Conservation (phyloP, 1,140 invertebrate species). For the Leptinotarsa defecta region DNA sequence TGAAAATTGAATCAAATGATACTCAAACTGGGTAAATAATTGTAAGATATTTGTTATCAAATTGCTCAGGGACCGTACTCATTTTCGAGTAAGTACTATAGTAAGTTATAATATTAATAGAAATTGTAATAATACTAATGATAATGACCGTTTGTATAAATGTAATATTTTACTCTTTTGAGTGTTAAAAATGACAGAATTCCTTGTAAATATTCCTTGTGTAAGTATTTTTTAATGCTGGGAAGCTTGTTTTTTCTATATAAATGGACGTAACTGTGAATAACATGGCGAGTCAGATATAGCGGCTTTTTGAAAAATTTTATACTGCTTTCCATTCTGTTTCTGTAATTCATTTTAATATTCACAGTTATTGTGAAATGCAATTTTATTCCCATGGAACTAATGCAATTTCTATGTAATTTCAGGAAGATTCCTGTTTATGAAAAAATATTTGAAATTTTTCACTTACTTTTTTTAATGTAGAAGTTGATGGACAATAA, state of each 20-base stretch:
- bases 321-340: no score
- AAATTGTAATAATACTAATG: conserved; percentile 4
- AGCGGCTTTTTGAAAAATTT: no score
- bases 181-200: conserved; percentile 19
- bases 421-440: no score
- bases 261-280: conserved; percentile 17
- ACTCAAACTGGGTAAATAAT: conserved; percentile 34
- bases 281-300: neutral
- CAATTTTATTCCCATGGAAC: no score
- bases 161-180: conserved; percentile 26
- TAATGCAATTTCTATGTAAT: no score
- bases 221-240: conserved; percentile 29
- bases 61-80: conserved; percentile 47
- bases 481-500: no score
- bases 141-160: conserved; percentile 26
- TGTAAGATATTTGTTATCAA: conserved; percentile 42
- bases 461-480: no score
- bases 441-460: no score
- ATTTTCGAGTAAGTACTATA: conserved; percentile 26
- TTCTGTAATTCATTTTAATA: no score
- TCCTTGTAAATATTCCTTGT: conserved; percentile 27
- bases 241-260: conserved; percentile 23
- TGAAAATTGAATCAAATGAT: conserved; percentile 31
- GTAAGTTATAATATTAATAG: no score
- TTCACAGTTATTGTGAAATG: no score